Percentiles rank a stretch among this genome's conserved stretches.
Evolutionary conservation across 53 echinoderm and acorn worm species (phyloP).

Genomic region (Glandiceps talaboti): DNA sequence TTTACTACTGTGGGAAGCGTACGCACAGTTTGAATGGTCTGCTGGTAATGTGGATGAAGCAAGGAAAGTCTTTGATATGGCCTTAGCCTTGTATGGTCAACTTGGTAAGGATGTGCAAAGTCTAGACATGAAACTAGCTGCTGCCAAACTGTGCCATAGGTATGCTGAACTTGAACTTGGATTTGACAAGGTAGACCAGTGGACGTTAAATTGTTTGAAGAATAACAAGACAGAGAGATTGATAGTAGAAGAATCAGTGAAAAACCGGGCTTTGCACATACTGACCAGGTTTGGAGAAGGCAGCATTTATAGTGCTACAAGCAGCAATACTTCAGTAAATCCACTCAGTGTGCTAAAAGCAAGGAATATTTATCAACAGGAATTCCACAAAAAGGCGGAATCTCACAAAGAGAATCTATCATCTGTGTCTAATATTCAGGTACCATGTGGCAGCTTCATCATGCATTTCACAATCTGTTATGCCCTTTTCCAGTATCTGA

Average conservation of each 20-base stretch:
- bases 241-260: neutral
- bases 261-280: constrained; percentile 36
- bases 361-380: constrained; percentile 32
- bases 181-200: neutral
- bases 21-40: constrained; percentile 67
- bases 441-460: constrained; percentile 1
- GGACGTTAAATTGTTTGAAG: neutral
- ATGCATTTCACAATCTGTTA: constrained; percentile 57
- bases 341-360: constrained; percentile 64
- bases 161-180: constrained; percentile 33
- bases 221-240: neutral
- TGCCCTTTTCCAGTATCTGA: constrained; percentile 82
- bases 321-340: constrained; percentile 30
- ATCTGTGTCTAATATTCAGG: neutral
- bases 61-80: constrained; percentile 62
- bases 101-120: constrained; percentile 15
- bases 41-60: constrained; percentile 52
- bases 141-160: constrained; percentile 29
- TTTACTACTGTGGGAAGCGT: constrained; percentile 58
- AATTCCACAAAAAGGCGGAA: neutral
- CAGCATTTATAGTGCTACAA: constrained; percentile 28
- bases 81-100: constrained; percentile 37
- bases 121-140: constrained; percentile 2
- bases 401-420: neutral
- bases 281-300: constrained; percentile 56